These are phyloP conservation scores for Clarias magur DNA, from an alignment of 2,113 vertebrate species.

Conservation along the genomic window DNA sequence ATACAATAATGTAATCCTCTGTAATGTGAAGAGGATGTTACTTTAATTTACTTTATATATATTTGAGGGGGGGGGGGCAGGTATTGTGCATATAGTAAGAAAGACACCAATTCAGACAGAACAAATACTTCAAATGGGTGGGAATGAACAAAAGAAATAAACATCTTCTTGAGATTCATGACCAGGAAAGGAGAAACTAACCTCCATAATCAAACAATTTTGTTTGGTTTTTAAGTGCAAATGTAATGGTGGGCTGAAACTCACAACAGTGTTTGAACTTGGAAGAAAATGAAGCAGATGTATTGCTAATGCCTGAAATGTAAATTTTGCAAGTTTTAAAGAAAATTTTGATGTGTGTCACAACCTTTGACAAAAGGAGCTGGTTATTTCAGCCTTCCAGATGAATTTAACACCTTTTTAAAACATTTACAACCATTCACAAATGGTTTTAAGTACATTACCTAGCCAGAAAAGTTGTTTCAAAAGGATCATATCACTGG, in stretches of 20 bases:
- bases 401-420: background rate
- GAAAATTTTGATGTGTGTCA: background rate
- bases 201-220: slow-evolving; percentile 12
- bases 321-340: background rate
- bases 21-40: background rate
- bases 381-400: background rate
- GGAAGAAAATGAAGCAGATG: slow-evolving; percentile 6
- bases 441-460: too few relatives aligned
- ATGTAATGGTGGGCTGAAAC: slow-evolving; percentile 29
- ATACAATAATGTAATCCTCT: background rate
- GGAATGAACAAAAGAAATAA: background rate
- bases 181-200: slow-evolving; percentile 10
- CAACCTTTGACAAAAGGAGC: background rate
- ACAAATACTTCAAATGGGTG: slow-evolving; percentile 15
- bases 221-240: slow-evolving; percentile 16
- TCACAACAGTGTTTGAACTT: slow-evolving; percentile 14
- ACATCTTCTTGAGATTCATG: slow-evolving; percentile 14
- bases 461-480: too few relatives aligned
- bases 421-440: background rate
- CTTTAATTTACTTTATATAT: background rate
- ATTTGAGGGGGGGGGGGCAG: background rate
- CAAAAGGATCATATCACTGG: too few relatives aligned
- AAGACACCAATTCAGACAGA: background rate
- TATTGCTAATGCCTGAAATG: background rate
- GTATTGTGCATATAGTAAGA: background rate